Evolutionary conservation across 2,888 invertebrate species (phyloP).

Genomic region (Apotomis betuletana): DNA sequence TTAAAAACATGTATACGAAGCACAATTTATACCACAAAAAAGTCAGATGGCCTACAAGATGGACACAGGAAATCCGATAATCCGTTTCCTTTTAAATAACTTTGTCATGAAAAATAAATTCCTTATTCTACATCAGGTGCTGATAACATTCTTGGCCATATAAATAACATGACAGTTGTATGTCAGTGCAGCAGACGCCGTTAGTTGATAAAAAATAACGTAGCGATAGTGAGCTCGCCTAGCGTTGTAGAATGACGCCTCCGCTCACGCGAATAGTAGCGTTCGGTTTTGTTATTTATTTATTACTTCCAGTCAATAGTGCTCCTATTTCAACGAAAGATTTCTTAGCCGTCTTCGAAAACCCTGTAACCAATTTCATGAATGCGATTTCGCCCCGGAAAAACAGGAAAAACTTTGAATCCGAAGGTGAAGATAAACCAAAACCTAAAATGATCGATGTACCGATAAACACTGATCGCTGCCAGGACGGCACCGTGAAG

Average conservation of each 20-base stretch:
- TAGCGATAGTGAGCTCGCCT: conserved; percentile 53
- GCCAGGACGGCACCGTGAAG: conserved; percentile 54
- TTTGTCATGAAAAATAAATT: conserved; percentile 5
- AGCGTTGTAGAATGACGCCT: conserved; percentile 71
- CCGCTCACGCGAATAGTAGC: conserved; percentile 65
- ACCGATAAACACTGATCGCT: conserved; percentile 61
- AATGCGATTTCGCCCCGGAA: conserved; percentile 45
- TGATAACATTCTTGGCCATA: conserved; percentile 28
- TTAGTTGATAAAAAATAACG: conserved; percentile 58
- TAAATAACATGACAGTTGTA: conserved; percentile 10
- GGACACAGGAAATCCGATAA: conserved; percentile 4
- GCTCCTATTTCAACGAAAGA: conserved; percentile 59
- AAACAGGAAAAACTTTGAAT: conserved; percentile 30
- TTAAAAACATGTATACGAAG: not conserved
- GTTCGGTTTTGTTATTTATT: conserved; percentile 62
- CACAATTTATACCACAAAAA: not conserved
- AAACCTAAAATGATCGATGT: conserved; percentile 65
- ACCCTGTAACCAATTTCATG: conserved; percentile 69
- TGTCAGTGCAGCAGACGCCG: conserved; percentile 19
- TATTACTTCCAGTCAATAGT: conserved; percentile 55
- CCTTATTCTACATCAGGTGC: not conserved
- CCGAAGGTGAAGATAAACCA: conserved; percentile 37
- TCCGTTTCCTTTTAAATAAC: not conserved
- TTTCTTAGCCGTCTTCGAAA: conserved; percentile 65
- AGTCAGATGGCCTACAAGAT: not conserved